Conservation (phyloP, 2,888 invertebrate species). For the Xestia rhomboidea region DNA sequence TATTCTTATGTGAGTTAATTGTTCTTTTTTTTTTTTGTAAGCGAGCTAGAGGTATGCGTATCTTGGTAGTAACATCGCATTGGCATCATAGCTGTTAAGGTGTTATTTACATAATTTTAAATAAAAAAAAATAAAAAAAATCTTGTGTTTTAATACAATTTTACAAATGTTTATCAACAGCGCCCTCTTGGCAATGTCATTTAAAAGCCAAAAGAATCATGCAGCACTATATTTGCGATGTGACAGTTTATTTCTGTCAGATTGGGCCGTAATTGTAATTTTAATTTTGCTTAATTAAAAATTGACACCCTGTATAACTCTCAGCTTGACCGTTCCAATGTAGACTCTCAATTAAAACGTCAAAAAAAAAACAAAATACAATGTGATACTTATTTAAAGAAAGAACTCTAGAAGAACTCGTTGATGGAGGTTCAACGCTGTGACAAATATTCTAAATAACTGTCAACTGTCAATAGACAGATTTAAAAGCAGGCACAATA, state of each 20-base stretch:
- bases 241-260: background rate
- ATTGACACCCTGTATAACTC: background rate
- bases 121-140: no score
- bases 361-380: slow-evolving; percentile 18
- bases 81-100: no score
- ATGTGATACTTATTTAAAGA: background rate
- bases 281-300: background rate
- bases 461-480: slow-evolving; percentile 34
- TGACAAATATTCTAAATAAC: slow-evolving; percentile 39
- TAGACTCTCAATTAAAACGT: background rate
- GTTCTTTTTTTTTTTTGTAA: no score
- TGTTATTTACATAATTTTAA: no score
- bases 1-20: no score
- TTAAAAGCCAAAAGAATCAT: background rate
- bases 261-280: no score
- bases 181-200: no score
- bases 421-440: background rate
- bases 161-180: no score
- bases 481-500: slow-evolving; percentile 22
- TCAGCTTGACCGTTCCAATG: background rate
- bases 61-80: no score
- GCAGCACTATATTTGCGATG: background rate
- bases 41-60: no score
- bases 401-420: background rate
- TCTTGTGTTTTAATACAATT: no score